phyloP scores from a whole-genome alignment of 2,113 vertebrate genomes.

The Speoplatyrhinus poulsoni region DNA sequence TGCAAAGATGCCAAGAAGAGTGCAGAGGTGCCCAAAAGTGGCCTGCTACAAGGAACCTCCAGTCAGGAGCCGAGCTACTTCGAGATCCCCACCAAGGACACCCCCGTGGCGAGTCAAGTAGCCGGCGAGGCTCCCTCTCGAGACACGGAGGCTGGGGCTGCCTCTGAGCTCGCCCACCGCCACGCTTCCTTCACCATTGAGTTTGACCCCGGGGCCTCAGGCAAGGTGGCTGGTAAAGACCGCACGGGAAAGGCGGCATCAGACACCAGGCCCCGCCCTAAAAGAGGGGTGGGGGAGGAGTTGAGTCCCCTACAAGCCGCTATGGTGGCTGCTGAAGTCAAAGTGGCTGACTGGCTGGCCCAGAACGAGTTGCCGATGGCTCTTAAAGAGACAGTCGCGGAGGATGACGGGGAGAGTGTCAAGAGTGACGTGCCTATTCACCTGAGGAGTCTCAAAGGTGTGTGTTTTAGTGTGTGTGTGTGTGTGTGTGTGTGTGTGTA shows the following conservation, averaged over 20 bases:
- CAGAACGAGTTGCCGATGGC: conserved; percentile 93
- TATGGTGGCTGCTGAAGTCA: conserved; percentile 93
- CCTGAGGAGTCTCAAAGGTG: conserved; percentile 88
- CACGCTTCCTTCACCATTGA: conserved; percentile 97
- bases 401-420: conserved; percentile 93
- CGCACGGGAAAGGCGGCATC: conserved; percentile 85
- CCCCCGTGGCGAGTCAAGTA: conserved; percentile 69
- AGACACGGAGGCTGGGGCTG: conserved; percentile 76
- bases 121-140: conserved; percentile 78
- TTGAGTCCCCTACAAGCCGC: conserved; percentile 89
- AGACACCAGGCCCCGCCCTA: conserved; percentile 86
- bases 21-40: conserved; percentile 73
- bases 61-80: conserved; percentile 94
- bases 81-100: conserved; percentile 94
- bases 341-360: conserved; percentile 96
- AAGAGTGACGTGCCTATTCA: conserved; percentile 95
- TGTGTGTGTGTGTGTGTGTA: not conserved
- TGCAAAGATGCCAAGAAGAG: conserved; percentile 58
- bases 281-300: conserved; percentile 83
- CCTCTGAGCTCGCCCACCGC: conserved; percentile 79
- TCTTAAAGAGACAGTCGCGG: conserved; percentile 83
- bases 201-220: conserved; percentile 87
- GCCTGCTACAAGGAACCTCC: conserved; percentile 62
- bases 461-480: not conserved
- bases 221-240: conserved; percentile 91